Percentiles rank a stretch among this genome's conserved stretches.
Evolutionary conservation across 2,888 invertebrate species (phyloP).

Genomic region (Nowickia ferox): DNA sequence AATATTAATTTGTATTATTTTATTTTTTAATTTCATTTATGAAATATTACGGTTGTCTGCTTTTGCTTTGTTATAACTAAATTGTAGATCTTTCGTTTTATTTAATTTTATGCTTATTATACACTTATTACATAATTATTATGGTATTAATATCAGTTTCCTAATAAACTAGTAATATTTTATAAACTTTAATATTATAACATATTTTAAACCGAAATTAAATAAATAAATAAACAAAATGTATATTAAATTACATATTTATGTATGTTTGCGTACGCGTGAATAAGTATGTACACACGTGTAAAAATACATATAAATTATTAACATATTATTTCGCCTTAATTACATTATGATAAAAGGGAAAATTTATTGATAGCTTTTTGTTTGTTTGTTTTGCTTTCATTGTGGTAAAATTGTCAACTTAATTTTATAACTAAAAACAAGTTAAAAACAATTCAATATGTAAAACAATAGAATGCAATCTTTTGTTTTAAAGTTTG

Average conservation of each 20-base stretch:
- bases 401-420: constrained; percentile 68
- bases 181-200: constrained; percentile 40
- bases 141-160: constrained; percentile 58
- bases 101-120: constrained; percentile 53
- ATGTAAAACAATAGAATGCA: constrained; percentile 30
- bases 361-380: constrained; percentile 20
- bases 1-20: constrained; percentile 35
- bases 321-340: constrained; percentile 40
- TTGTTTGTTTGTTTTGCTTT: constrained; percentile 66
- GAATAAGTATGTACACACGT: constrained; percentile 16
- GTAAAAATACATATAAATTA: constrained; percentile 45
- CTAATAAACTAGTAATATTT: constrained; percentile 38
- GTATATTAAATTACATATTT: constrained; percentile 10
- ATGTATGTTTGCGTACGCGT: constrained; percentile 13
- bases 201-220: constrained; percentile 42
- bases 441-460: constrained; percentile 4
- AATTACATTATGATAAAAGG: constrained; percentile 44
- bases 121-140: constrained; percentile 43
- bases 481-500: background rate
- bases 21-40: constrained; percentile 70
- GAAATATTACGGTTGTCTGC: constrained; percentile 65
- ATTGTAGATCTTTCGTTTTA: constrained; percentile 61
- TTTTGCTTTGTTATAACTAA: constrained; percentile 65
- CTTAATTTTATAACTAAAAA: constrained; percentile 33
- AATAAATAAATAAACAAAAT: constrained; percentile 53